Base-by-base conservation (phyloP, 2,797 vertebrate species). In the Sebastes flavidus region DNA sequence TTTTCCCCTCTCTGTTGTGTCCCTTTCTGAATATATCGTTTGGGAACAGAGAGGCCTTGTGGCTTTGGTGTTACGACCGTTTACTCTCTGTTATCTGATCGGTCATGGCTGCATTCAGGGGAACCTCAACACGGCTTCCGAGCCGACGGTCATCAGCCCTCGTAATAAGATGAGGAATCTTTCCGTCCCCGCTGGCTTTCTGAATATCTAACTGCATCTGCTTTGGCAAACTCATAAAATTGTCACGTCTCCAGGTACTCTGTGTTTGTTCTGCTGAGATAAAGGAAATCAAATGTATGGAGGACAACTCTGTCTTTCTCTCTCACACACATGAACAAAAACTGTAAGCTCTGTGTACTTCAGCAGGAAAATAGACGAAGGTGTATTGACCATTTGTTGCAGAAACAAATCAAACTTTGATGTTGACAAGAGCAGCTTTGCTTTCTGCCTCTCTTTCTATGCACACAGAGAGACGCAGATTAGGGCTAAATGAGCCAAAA, bases 131-230 rank as follows among this genome's bases (percentile, higher is more conserved):
- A 13, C 10, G 9, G 55, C 76, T n/a, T 82, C 36, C 71, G 78
- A 79, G 77, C 63, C 38, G n/a, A 46, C 32, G 32, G 83, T 86
- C 86, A 83, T 80, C 73, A 69, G 75, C 29, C 16, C 20, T 72
- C 30, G 25, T 72, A 91, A 88, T 90, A 77, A 87, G 49, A 89
- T 71, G 74, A 76, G 77, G 61, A 78, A 78, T 81, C 30, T 78
- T 49, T 16, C 38, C 3, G 5, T 54, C 46, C 60, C 52, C 55
- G 3, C 49, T 32, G 68, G 56, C 74, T 56, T 65, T 81, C 63
- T 74, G 63, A 79, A 88, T 78, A 74, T 79, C 59, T 77, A 75
- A 69, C 66, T 49, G 49, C 54, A 46, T 77, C 63, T 80, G 42
- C 68, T 78, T 77, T 30, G 20, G 30, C 54, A 75, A 84, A 87